phyloP scores from a whole-genome alignment of 2,113 vertebrate species.

The Fulica atra region DNA sequence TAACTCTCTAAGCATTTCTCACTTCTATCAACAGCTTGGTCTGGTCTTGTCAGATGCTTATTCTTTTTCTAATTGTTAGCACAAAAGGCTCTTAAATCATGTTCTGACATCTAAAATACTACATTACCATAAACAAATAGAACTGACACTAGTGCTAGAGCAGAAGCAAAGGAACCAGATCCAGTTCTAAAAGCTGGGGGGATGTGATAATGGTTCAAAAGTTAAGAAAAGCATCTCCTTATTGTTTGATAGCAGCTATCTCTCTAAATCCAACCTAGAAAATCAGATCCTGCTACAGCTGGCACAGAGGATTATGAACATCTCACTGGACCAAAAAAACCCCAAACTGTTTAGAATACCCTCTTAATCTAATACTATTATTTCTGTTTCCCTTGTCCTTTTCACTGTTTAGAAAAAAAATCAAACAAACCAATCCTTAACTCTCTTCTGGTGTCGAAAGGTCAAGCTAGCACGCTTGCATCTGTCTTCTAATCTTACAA shows the following conservation, averaged over 20 bases:
- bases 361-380: no score
- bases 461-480: neutral
- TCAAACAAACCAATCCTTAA: neutral
- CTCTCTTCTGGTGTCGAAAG: neutral
- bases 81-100: neutral
- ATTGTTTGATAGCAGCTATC: neutral
- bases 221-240: conserved; percentile 37
- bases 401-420: neutral
- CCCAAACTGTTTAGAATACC: neutral
- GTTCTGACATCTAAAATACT: conserved; percentile 19
- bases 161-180: conserved; percentile 1
- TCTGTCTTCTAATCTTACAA: neutral
- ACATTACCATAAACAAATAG: neutral
- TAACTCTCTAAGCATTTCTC: neutral
- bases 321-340: neutral
- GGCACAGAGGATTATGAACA: conserved; percentile 16
- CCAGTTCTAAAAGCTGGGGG: neutral
- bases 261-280: conserved; percentile 31
- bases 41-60: conserved; percentile 8
- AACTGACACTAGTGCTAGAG: neutral
- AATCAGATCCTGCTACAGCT: conserved; percentile 17
- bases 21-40: neutral
- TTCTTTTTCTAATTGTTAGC: neutral
- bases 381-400: neutral
- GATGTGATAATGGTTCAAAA: neutral